Base-by-base conservation (phyloP, 2,113 vertebrate genomes). In the Sarotherodon lohbergeri region DNA sequence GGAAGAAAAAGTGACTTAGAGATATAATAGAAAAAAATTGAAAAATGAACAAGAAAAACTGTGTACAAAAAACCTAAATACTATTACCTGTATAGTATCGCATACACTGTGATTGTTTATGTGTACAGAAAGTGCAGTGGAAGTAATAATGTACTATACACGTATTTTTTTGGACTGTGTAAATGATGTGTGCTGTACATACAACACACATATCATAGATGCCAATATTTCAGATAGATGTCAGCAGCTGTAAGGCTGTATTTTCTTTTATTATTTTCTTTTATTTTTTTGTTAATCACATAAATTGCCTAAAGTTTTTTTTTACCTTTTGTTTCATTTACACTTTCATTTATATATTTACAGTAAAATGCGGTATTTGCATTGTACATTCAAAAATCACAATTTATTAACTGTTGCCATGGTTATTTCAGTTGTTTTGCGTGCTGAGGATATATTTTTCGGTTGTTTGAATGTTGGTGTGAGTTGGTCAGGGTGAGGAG, bases 281-380 rank as follows among this genome's bases (percentile, higher is more conserved):
- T 61, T 34, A 61, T 34, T 61, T 61, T 61, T 61, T 63, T 34
- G 59, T 63, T 63, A 16, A 63, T 34, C 16, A 6, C 59, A 34
- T 63, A 34, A 7, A 34, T 63, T 63, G 29, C 5, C 59, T n/a
- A 36, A 63, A 63, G 9, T 16, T 59, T 57, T 27, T 1, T 0
- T 6, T 14, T 0, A 4, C 0, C 5, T 36, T 63, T 63, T 63
- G 32, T 36, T 36, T 63, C 9, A 63, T 63, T 22, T 22, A 22
- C 22, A 22, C 22, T 22, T 22, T 22, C 22, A 22, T 22, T 22
- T 22, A 22, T 22, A 22, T 14, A 24, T 41, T 43, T 71, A 43
- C 66, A 71, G n/a, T 41, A 71, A 22, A 63, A 36, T 63, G 59
- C 1, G 0, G 17, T 7, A 36, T 66, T 36, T 66, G 32, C 61